Evolutionary conservation across 2,797 vertebrate species (phyloP), one percentile per base, ranked within the genome.

Genomic region (Centroberyx gerrardi): DNA sequence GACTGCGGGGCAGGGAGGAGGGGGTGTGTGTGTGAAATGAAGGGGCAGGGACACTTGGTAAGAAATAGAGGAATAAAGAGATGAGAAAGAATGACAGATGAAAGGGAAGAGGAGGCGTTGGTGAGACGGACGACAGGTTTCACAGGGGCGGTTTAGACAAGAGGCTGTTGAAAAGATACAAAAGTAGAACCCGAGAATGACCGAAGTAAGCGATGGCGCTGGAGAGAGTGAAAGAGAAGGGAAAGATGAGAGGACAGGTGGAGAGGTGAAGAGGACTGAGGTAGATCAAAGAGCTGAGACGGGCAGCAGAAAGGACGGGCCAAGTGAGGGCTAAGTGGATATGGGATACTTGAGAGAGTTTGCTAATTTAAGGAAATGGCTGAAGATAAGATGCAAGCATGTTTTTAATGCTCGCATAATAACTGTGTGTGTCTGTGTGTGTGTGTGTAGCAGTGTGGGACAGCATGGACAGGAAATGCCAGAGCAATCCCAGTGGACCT

Each of bases 401-500:
- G 58, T 44, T 82, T 78, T 79, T 79, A 74, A 80, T 80, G 65
- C 68, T 55, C 69, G 42, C 56, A 55, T 82, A 76, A 84, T 80
- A 74, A 78, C 61, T 78, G 68, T 68, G 14, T 72, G 15, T 78
- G 54, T 63, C 55, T 72, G 51, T 78, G 62, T 85, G 82, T 83
- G 77, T 79, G 58, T 78, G 54, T 70, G 71, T 60, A 70, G 63
- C 69, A 65, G 68, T 88, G 81, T 79, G 81, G 76, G 87, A 91
- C 78, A 87, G 68, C 76, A 76, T 80, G 81, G 74, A 86, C 90
- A 94, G 95, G 95, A 95, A 95, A 95, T 95, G 88, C 94, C 94
- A 90, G 74, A 91, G 76, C 56, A 52, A 87, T 94, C 94, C 89
- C 91, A 83, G 78, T 69, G 84, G 92, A 87, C 67, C 15, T 63